Evolutionary conservation across 2,113 vertebrate genomes (phyloP), one percentile per base, ranked within the genome.

Genomic region (Picathartes gymnocephalus): DNA sequence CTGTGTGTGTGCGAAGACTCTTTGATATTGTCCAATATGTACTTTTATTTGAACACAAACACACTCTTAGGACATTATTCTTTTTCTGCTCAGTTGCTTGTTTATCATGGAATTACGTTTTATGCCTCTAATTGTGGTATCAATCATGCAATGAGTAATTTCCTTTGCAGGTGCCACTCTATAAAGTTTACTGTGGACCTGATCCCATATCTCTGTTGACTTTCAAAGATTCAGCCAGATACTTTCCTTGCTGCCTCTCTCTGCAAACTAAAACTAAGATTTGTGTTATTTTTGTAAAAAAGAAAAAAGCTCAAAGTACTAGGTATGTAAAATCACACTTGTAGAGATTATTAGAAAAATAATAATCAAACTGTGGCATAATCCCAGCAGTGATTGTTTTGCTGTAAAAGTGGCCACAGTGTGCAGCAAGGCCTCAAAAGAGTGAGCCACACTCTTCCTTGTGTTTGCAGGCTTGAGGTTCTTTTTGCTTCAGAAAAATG

Each of bases 91-190:
- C 1, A 0, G n/a, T 84, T 91, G 62, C 64, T 69, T 96, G 82
- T 95, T 95, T 93, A 93, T 88, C 51, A 33, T 91, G 81, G 88
- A 76, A 86, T 95, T 96, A 94, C 64, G 86, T 88, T 95, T 92
- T 95, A 86, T 91, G 48, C 91, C 84, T 94, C 66, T 95, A 88
- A 95, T 95, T 90, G 85, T 93, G 89, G 92, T 62, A 94, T 97
- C 93, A 92, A 20, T 96, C 92, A 81, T 73, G 51, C 81, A 94
- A 19, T 77, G 81, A 88, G 86, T 95, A 95, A 89, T 96, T 94
- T 96, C 96, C 94, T 96, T 40, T 73, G 84, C 85, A 93, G 91
- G 81, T 96, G 79, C 92, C 86, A 91, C 86, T 91, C 50, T 81
- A 16, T 71, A 71, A 93, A 95, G 88, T 96, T 96, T 96, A 78